These are phyloP conservation scores for Empis stercorea DNA, from an alignment of 2,888 invertebrate genomes.

Conservation along the genomic window DNA sequence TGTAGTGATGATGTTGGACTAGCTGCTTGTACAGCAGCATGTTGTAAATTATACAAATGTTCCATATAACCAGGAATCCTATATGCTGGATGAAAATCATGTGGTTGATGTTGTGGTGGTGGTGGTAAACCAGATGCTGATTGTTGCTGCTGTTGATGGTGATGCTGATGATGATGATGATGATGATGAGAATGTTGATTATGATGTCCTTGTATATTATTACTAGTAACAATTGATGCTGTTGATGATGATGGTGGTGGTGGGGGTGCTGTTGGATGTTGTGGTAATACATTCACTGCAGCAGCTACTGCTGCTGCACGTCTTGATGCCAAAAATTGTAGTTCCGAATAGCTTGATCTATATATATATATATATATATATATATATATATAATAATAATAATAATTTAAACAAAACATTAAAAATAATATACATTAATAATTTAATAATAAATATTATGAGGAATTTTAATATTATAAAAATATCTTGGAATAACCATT, in stretches of 20 bases:
- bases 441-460: too few species aligned
- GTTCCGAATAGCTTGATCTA: conserved; percentile 30
- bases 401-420: not conserved
- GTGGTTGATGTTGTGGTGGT: conserved; percentile 43
- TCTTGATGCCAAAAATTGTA: conserved; percentile 37
- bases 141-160: conserved; percentile 1
- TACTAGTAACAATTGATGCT: not conserved
- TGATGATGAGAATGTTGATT: not conserved
- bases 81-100: conserved; percentile 51
- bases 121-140: conserved; percentile 31
- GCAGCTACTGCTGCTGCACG: conserved; percentile 37
- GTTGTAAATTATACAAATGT: conserved; percentile 60
- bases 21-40: conserved; percentile 38
- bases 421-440: not conserved
- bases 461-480: too few species aligned
- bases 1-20: conserved; percentile 55
- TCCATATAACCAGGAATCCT: conserved; percentile 65
- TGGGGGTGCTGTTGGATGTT: conserved; percentile 25
- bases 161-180: conserved; percentile 19
- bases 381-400: conserved; percentile 8
- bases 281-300: conserved; percentile 34
- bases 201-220: conserved; percentile 8
- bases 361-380: conserved; percentile 11
- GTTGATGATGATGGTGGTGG: conserved; percentile 2
- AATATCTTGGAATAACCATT: too few species aligned